Base-by-base conservation (phyloP, 2,888 invertebrate genomes). In the Thelaira solivaga region DNA sequence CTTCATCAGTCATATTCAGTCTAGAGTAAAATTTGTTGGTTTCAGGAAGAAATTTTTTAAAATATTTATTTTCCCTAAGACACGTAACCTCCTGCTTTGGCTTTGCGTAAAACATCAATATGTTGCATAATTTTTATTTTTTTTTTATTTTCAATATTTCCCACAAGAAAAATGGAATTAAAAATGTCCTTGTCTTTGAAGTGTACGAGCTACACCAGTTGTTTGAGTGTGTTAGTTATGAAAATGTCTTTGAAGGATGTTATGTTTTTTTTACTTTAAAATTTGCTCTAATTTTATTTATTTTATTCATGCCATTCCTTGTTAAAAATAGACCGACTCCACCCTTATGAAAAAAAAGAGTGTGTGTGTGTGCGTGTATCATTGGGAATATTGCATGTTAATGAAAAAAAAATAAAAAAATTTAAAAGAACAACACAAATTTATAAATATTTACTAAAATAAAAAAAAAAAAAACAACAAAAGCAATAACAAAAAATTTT, bases 91-190 rank as follows among this genome's bases (percentile, higher is more conserved):
- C 29, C 11, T 45, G 34, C 43, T 61, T 31, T 29, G 55, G 51
- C 18, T 61, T 72, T 64, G 55, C 39, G 64, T 57, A 73, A 59
- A 26, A 49, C 57, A 73, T 73, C 57, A 65, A 73, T 59, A 74
- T 64, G 13, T 55, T 64, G 51, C 57, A 47, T 57, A 55, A 49
- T 39, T 5, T 39, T 8, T 43, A 29, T 22, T 57, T 49, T 61
- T 6, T 43, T 26, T 62, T 45, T 67, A 26, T 39, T 68, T 13
- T 41, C 31, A 45, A 34, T 45, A 59, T 59, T 69, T 72, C 62
- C 57, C 55, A 57, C 64, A 73, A 71, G 69, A 43, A 41, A 51
- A 61, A 71, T 61, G 51, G 24, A 57, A 59, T 65, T 59, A 65
- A 41, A 49, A 13, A 57, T 49, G n/a, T 34, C 53, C 24, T 57